These are phyloP conservation scores for Gallirallus australis DNA, from an alignment of 2,797 vertebrate species.

Conservation along the genomic window DNA sequence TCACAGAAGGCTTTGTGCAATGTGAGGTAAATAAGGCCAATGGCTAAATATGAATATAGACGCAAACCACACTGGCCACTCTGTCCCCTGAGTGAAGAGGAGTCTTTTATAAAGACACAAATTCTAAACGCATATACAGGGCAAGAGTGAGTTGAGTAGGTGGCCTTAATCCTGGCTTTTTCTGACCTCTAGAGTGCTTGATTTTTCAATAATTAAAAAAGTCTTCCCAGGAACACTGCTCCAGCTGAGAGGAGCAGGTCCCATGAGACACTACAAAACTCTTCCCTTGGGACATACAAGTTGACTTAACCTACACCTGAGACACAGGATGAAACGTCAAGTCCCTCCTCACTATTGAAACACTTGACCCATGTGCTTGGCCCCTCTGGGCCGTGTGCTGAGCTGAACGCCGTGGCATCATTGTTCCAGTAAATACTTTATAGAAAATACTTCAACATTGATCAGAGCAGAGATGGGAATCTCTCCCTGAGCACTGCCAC, in stretches of 20 bases:
- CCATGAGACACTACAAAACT: neutral
- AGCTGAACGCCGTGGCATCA: fast-evolving
- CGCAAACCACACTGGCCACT: neutral
- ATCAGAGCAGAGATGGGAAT: neutral
- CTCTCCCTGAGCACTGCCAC: neutral
- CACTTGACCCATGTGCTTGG: fast-evolving
- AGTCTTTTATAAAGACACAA: neutral
- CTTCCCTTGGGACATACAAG: neutral
- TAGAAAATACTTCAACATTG: neutral
- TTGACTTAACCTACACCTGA: neutral
- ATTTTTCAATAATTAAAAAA: neutral
- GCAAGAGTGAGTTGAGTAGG: neutral
- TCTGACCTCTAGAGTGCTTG: neutral
- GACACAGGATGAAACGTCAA: neutral
- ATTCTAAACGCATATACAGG: neutral
- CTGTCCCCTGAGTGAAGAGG: neutral
- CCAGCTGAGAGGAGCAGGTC: neutral
- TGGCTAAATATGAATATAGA: neutral
- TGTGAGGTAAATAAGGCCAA: neutral
- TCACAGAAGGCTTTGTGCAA: neutral
- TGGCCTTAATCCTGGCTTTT: neutral
- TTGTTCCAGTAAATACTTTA: neutral
- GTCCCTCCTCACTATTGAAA: neutral
- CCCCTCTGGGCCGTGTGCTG: fast-evolving
- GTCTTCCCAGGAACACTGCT: neutral